Base-by-base conservation (phyloP, 2,797 vertebrate genomes). In the Austrolebias charrua region DNA sequence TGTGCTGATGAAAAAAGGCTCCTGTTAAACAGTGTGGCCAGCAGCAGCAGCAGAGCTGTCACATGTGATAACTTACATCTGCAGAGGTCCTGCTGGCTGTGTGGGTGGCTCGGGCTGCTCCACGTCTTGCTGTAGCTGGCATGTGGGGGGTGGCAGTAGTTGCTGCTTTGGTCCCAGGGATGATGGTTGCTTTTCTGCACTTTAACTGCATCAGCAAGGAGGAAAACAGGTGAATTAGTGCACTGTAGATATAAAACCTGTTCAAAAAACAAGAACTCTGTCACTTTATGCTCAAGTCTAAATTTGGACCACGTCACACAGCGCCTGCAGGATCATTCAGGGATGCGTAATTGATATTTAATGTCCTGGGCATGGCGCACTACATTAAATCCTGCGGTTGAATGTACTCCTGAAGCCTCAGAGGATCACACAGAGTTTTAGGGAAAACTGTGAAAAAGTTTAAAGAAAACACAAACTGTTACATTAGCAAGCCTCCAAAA, bases 151-250 rank as follows among this genome's bases (percentile, higher is more conserved):
- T 94, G 94, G 87, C 92, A 95, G 89, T 95, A 94, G 88, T 92
- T 93, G 86, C 90, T 86, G 75, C 94, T 94, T 70, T 95, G 94
- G 80, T 98, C 96, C 96, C 96, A 97, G 68, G 94, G 95, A 47
- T 93, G 93, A 72, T 95, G 94, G 73, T 94, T 94, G 50, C 95
- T 97, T 90, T 94, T 97, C 90, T 98, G 96, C 68, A 96, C 93
- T 86, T 95, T 98, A 66, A 96, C 97, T 99, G 90, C 75, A 84
- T 49, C 38, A 55, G 57, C 10, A 80, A 62, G 24, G 48, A 79
- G 18, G 48, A 16, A 83, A 75, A 67, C 28, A 14, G 4, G 33
- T 29, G 18, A 15, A 53, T 72, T 58, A 55, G 55, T 16, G 47
- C 46, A 56, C 35, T 40, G 5, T 35, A 43, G 19, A 38, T 60